A percentile compares a stretch with the other conserved stretches of the same genome.
These are phyloP conservation scores for Aplodontia rufa DNA, from an alignment of 2,113 vertebrate species.

Conservation along the genomic window DNA sequence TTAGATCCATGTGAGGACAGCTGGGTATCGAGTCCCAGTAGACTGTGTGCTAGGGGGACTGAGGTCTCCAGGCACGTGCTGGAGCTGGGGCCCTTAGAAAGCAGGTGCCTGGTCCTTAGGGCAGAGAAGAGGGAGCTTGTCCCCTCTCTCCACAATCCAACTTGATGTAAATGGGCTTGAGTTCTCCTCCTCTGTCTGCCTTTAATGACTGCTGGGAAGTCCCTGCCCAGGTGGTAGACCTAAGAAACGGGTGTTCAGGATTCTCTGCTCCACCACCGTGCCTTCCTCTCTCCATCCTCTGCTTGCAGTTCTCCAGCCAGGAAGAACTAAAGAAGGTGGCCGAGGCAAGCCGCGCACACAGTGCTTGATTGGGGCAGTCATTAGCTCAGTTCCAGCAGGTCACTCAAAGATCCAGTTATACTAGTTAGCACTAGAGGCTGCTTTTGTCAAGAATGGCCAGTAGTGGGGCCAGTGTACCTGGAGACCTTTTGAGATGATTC, in stretches of 20 bases:
- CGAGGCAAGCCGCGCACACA: not conserved
- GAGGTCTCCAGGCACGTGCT: not conserved
- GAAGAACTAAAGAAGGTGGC: not conserved
- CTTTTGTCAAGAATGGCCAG: not conserved
- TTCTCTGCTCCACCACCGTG: not conserved
- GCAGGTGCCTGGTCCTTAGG: fast-evolving
- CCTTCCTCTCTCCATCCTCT: not conserved
- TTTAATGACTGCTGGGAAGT: not conserved
- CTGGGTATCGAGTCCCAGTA: not conserved
- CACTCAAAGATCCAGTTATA: not conserved
- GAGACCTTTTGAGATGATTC: not conserved
- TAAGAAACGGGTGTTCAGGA: not conserved
- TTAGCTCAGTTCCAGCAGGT: not conserved
- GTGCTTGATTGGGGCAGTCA: not conserved
- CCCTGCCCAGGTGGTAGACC: not conserved
- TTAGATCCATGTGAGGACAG: not conserved
- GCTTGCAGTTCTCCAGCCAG: not conserved
- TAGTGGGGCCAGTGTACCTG: not conserved
- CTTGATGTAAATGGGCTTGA: not conserved
- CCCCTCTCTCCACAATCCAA: not conserved
- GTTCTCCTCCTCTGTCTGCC: not conserved
- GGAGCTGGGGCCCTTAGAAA: not conserved
- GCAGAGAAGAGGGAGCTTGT: not conserved
- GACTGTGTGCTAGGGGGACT: not conserved
- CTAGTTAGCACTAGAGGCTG: not conserved